A percentile compares a stretch with the other conserved stretches of the same genome.
phyloP scores from a whole-genome alignment of 2,888 invertebrate species.

The Branchellion lobata region DNA sequence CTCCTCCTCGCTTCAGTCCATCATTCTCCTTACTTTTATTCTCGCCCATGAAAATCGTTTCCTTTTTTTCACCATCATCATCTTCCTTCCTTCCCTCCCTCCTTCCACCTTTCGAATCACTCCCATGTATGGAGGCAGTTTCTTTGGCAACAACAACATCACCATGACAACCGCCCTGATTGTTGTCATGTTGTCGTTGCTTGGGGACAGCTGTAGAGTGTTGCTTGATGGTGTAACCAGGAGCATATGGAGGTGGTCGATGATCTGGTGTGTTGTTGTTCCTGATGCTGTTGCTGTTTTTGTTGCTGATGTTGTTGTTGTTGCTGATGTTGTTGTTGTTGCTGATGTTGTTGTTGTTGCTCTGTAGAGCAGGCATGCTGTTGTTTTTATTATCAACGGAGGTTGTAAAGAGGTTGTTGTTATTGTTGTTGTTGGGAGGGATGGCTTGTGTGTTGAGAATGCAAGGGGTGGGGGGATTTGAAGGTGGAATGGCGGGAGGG shows the following conservation, averaged over 20 bases:
- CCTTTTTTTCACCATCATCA: not conserved
- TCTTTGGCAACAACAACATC: slow-evolving; percentile 10
- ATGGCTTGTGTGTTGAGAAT: not conserved
- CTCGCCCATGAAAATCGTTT: no score
- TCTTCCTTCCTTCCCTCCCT: not conserved
- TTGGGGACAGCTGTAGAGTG: no score
- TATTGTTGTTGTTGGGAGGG: not conserved
- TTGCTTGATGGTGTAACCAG: slow-evolving; percentile 43
- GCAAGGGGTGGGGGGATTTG: not conserved
- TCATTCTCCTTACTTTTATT: no score
- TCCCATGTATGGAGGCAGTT: no score
- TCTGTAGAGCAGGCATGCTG: not conserved
- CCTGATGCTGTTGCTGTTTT: not conserved
- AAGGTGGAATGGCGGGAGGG: not conserved
- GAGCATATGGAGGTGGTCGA: slow-evolving; percentile 32
- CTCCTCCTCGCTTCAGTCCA: no score
- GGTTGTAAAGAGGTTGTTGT: not conserved
- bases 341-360: not conserved
- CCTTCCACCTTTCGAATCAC: not conserved
- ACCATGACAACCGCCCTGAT: slow-evolving; percentile 12
- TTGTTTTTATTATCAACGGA: no score
- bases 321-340: not conserved
- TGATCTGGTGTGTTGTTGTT: not conserved
- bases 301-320: not conserved
- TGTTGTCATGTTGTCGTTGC: slow-evolving; percentile 29